A percentile compares a stretch with the other conserved stretches of the same genome.
These are phyloP conservation scores for Acronicta leporina DNA, from an alignment of 2,888 invertebrate genomes.

Conservation along the genomic window DNA sequence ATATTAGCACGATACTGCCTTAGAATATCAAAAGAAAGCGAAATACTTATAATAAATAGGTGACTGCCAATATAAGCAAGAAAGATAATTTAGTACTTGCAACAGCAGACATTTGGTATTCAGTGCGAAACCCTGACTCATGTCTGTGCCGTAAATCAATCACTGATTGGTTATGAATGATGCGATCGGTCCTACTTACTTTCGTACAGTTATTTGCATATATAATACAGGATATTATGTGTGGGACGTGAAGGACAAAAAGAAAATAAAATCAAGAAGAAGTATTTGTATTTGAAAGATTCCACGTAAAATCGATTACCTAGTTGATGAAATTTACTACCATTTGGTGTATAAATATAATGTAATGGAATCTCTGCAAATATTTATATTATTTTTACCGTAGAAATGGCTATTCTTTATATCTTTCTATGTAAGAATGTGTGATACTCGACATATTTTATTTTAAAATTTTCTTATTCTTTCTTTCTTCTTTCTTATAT, in stretches of 20 bases:
- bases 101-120: slow-evolving; percentile 34
- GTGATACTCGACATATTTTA: no score
- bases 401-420: no score
- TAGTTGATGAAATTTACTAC: no score
- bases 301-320: no score
- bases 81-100: slow-evolving; percentile 47
- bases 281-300: no score
- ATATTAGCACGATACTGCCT: not conserved
- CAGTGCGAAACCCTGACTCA: slow-evolving; percentile 29
- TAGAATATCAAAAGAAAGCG: slow-evolving; percentile 25
- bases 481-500: no score
- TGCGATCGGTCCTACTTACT: slow-evolving; percentile 20
- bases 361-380: no score
- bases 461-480: no score
- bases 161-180: slow-evolving; percentile 30
- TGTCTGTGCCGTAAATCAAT: slow-evolving; percentile 39
- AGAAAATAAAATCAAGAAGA: not conserved
- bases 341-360: no score
- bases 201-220: slow-evolving; percentile 34
- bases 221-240: slow-evolving; percentile 23
- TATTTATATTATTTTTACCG: no score
- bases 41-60: slow-evolving; percentile 43
- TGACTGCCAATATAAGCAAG: slow-evolving; percentile 36
- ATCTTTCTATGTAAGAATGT: no score
- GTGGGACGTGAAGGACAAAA: not conserved